A percentile compares a stretch with the other conserved stretches of the same genome.
phyloP scores from a whole-genome alignment of 2,113 vertebrate genomes.

The Oryzias javanicus region DNA sequence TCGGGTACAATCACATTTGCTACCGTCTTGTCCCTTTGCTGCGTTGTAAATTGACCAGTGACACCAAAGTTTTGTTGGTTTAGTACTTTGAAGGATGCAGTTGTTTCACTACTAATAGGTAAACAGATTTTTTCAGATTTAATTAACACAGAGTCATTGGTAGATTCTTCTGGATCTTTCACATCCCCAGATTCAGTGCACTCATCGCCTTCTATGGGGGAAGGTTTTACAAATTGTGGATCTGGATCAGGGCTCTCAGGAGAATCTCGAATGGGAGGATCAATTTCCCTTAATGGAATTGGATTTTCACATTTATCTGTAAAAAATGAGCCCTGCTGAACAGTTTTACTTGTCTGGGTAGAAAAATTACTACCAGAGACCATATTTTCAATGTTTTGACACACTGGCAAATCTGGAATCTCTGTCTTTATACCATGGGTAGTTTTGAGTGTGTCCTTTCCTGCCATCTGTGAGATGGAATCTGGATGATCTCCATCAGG shows the following conservation, averaged over 20 bases:
- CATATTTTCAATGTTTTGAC: conserved; percentile 16
- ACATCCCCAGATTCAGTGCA: conserved; percentile 25
- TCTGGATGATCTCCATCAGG: conserved; percentile 33
- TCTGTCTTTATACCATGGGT: conserved; percentile 39
- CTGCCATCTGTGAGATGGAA: conserved; percentile 11
- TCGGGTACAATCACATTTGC: neutral
- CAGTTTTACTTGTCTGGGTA: conserved; percentile 16
- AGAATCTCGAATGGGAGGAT: conserved; percentile 68
- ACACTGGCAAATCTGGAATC: conserved; percentile 25
- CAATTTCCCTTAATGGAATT: conserved; percentile 65
- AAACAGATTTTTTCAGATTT: conserved; percentile 27
- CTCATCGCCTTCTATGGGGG: conserved; percentile 23
- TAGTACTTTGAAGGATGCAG: neutral
- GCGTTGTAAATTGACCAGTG: conserved; percentile 4
- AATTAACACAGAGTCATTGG: neutral
- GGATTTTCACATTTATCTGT: conserved; percentile 52
- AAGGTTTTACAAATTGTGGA: conserved; percentile 55
- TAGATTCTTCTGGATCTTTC: neutral
- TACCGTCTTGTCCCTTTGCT: conserved; percentile 5
- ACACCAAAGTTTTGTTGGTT: conserved; percentile 7
- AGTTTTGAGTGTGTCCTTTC: conserved; percentile 23
- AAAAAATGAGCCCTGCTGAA: conserved; percentile 25
- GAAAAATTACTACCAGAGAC: neutral
- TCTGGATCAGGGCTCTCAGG: conserved; percentile 73
- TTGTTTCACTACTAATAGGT: conserved; percentile 13